Percentiles rank a stretch among this genome's conserved stretches.
These are phyloP conservation scores for Pitta sordida DNA, from an alignment of 2,113 vertebrate species.

Conservation along the genomic window DNA sequence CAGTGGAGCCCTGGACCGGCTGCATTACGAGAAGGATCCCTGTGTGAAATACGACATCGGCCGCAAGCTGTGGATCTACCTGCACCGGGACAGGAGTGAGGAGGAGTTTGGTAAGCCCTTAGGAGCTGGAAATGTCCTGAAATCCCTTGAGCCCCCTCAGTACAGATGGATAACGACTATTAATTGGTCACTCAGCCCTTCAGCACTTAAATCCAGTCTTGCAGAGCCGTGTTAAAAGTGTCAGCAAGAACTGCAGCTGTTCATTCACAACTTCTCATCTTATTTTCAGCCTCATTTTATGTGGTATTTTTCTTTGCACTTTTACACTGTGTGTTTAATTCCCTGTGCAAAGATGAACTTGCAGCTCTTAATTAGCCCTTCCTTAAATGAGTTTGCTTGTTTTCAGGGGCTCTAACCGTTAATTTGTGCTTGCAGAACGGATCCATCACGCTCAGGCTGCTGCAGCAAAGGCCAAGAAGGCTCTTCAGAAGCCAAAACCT, in stretches of 20 bases:
- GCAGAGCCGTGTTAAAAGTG: not conserved
- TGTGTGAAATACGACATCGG: slow-evolving; percentile 97
- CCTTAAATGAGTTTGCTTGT: not conserved
- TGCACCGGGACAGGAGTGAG: slow-evolving; percentile 91
- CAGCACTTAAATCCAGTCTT: not conserved
- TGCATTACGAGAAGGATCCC: slow-evolving; percentile 97
- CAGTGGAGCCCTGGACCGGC: slow-evolving; percentile 91
- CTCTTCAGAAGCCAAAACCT: slow-evolving; percentile 95
- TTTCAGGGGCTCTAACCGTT: slow-evolving; percentile 56
- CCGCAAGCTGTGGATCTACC: slow-evolving; percentile 96
- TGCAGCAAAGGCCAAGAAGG: slow-evolving; percentile 95
- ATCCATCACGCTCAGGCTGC: slow-evolving; percentile 98
- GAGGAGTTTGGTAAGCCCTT: slow-evolving; percentile 90
- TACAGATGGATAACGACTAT: not conserved
- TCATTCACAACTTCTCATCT: not conserved
- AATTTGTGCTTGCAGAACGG: slow-evolving; percentile 77
- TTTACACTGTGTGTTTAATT: not conserved
- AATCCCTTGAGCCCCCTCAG: not conserved
- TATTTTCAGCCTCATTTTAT: not conserved
- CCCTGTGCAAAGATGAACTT: not conserved
- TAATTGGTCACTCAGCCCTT: not conserved
- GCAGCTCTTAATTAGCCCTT: not conserved
- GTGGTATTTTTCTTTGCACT: not conserved
- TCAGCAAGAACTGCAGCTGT: not conserved
- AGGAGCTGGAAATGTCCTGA: not conserved